Conservation (phyloP, 2,888 invertebrate species). For the Antheraea assamensis region DNA sequence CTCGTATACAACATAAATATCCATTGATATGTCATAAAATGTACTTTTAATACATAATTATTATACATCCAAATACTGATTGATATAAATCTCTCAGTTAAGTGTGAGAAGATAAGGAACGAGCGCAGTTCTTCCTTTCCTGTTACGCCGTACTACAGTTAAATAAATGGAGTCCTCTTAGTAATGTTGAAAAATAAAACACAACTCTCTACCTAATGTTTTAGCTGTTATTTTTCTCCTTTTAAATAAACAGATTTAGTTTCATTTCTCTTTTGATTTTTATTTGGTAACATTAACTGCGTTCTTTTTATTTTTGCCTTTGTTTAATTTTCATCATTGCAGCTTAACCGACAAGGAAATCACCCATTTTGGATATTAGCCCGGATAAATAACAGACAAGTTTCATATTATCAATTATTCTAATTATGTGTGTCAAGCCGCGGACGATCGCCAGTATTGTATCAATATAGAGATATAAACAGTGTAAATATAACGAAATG, state of each 20-base stretch:
- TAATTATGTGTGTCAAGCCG: no score
- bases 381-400: no score
- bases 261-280: background rate
- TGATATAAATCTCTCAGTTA: slow-evolving; percentile 1
- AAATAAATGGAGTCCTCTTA: background rate
- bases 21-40: background rate
- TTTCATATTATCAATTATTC: no score
- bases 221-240: background rate
- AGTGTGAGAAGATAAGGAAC: slow-evolving; percentile 2
- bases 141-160: background rate
- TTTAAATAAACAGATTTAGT: background rate
- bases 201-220: background rate
- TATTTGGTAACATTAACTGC: background rate
- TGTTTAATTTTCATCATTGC: no score
- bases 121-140: background rate
- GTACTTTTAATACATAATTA: background rate
- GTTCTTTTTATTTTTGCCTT: no score
- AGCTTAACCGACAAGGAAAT: no score
- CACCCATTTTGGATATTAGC: no score
- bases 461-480: no score
- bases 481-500: slow-evolving; percentile 1
- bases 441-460: no score
- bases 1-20: background rate
- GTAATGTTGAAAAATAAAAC: background rate
- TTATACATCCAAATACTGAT: background rate